Base-by-base conservation (phyloP, 2,797 vertebrate genomes). In the Chromis chromis region DNA sequence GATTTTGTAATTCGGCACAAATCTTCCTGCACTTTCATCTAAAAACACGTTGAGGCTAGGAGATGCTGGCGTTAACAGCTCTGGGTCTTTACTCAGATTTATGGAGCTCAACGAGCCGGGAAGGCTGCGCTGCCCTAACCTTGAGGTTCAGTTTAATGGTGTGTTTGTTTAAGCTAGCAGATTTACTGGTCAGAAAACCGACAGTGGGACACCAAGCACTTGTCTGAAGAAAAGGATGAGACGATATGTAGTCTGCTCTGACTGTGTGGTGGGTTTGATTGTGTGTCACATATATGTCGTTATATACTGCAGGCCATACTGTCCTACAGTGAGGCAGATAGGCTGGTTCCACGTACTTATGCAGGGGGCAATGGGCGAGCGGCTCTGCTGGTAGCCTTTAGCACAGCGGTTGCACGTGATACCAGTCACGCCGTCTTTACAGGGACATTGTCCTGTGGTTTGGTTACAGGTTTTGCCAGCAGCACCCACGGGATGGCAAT, bases 391-490 rank as follows among this genome's bases (percentile, higher is more conserved):
- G 96, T 96, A 99, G 94, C 97, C 97, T 91, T 98, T 98, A 93
- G 97, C 96, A 1, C 97, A 99, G 91, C 97, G 96, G 93, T 99
- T 99, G 95, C 97, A 99, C 16, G 96, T 99, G 95, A 98, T 96
- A 90, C 97, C 97, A 1, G 97, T 97, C 95, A 99, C 97, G 0
- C 97, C 97, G 22, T 99, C 97, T 93, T 99, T 99, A 93, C 97
- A 99, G 90, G 97, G 97, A 94, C 97, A 99, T 87, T 99, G 97
- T 84, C 97, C 97, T 14, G 97, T 99, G 87, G 97, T 99, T 89
- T 99, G 97, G 94, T 99, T 99, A 94, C 97, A 99, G 93, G 97
- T 99, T 94, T 99, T 98, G 93, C 97, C 97, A 48, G 97, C 97
- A 0, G 97, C 97, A 1, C 97, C 97, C 94, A 99, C 97, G 17